Evolutionary conservation across 2,888 invertebrate genomes (phyloP).

Genomic region (Drosophila atripex): DNA sequence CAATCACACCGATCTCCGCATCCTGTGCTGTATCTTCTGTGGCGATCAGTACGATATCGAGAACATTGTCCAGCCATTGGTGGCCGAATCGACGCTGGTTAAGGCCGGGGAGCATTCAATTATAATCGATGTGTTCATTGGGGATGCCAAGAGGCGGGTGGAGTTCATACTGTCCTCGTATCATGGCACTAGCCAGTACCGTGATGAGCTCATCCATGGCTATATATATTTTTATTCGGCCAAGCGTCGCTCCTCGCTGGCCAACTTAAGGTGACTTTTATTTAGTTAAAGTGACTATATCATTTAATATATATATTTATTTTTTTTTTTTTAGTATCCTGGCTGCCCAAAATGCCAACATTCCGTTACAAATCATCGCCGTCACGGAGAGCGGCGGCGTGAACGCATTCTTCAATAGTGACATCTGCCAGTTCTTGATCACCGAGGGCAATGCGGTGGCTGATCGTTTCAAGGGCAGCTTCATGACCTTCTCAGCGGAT

Average conservation of each 20-base stretch:
- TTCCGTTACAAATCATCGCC: constrained; percentile 96
- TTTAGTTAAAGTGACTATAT: not conserved
- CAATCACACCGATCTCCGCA: constrained; percentile 86
- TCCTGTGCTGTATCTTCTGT: constrained; percentile 98
- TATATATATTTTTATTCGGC: constrained; percentile 97
- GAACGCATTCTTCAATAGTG: constrained; percentile 94
- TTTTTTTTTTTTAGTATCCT: constrained; percentile 88
- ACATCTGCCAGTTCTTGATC: constrained; percentile 94
- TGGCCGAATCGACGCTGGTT: constrained; percentile 92
- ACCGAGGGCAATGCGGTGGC: constrained; percentile 97
- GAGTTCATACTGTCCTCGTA: constrained; percentile 97
- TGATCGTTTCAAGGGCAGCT: constrained; percentile 94
- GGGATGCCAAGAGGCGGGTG: constrained; percentile 94
- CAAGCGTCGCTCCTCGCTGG: constrained; percentile 96
- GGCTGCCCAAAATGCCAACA: constrained; percentile 95
- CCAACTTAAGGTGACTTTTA: constrained; percentile 90
- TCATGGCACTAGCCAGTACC: constrained; percentile 95
- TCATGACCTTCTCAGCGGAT: constrained; percentile 94
- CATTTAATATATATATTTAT: not conserved
- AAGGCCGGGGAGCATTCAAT: constrained; percentile 89
- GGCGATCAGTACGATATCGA: constrained; percentile 97
- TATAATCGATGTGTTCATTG: constrained; percentile 95
- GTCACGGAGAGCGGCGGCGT: constrained; percentile 96
- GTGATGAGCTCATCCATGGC: constrained; percentile 96
- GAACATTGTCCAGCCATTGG: constrained; percentile 93